Evolutionary conservation across 2,888 invertebrate genomes (phyloP), one percentile per base, ranked within the genome.

Genomic region (Gymnoscelis rufifasciata): DNA sequence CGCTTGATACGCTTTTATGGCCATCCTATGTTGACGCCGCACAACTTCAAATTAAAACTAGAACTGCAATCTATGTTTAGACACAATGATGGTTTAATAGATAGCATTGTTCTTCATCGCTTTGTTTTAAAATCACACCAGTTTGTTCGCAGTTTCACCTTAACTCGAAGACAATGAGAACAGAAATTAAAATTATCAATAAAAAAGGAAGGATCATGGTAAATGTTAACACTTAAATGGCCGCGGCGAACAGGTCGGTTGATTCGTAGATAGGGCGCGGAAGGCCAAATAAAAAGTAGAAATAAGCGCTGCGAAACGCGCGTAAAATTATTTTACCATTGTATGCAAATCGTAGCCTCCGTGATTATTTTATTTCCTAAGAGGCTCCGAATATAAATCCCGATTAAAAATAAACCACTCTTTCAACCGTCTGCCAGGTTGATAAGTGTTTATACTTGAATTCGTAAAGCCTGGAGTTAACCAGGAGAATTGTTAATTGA

Each of bases 311-410:
- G 79, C 82, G 83, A 84, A 86, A 87, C 86, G 83, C 88, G 88
- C 88, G 88, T 88, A 88, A 88, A 88, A 88, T 88, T 88, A 88
- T 88, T 87, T 88, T 87, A 83, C 88, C 88, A 88, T 88, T 88
- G 88, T 88, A 88, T 88, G 88, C 88, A 88, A 88, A 88, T 88
- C 78, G 64, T 76, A 71, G 75, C 74, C 67, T 79, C 77, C 68
- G 86, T 88, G 87, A 88, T 88, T 87, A 88, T 88, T 88, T 88
- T 88, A 88, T 88, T 88, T 87, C 83, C 84, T 87, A 86, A 83
- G 83, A 86, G 74, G 68, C 71, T 69, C 72, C 69, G 78, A 78
- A 76, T 83, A 87, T 88, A 87, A 87, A 87, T 87, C 82, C 75
- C 74, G 77, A 69, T 78, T 74, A 74, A 83, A 83, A 82, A 83